phyloP scores from a whole-genome alignment of 2,888 invertebrate species.

The Mythimna impura region DNA sequence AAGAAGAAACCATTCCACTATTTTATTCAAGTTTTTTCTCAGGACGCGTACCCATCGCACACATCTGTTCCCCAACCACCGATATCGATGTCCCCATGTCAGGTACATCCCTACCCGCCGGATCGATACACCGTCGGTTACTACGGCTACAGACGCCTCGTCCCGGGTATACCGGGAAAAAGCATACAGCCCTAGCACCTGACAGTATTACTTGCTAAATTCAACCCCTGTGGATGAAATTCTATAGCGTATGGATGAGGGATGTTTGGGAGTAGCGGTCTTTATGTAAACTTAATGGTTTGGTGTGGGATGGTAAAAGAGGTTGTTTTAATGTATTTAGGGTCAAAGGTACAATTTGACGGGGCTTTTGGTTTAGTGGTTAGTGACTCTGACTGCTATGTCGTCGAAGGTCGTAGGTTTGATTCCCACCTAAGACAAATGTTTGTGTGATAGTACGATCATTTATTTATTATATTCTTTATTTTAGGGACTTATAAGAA shows the following conservation, averaged over 20 bases:
- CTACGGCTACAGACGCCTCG: slow-evolving; percentile 75
- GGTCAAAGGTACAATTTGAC: too few species aligned
- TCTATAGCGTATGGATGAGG: neutral
- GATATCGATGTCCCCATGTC: slow-evolving; percentile 12
- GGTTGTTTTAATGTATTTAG: neutral
- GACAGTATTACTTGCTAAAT: slow-evolving; percentile 54
- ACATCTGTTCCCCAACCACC: neutral
- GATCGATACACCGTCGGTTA: slow-evolving; percentile 80
- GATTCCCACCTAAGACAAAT: too few species aligned
- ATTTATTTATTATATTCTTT: too few species aligned
- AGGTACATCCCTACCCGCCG: slow-evolving; percentile 60
- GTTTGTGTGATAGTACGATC: too few species aligned
- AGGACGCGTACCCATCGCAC: neutral
- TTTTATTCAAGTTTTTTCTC: too few species aligned
- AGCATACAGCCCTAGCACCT: slow-evolving; percentile 37
- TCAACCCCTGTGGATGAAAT: slow-evolving; percentile 24
- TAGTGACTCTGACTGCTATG: too few species aligned
- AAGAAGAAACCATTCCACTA: too few species aligned
- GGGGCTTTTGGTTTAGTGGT: too few species aligned
- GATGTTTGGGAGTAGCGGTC: neutral
- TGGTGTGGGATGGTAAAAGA: neutral
- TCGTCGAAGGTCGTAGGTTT: too few species aligned
- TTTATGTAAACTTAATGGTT: neutral
- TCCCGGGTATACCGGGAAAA: slow-evolving; percentile 58
- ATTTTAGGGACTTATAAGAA: too few species aligned